phyloP scores from a whole-genome alignment of 2,113 vertebrate genomes.

The Poecilia latipinna region DNA sequence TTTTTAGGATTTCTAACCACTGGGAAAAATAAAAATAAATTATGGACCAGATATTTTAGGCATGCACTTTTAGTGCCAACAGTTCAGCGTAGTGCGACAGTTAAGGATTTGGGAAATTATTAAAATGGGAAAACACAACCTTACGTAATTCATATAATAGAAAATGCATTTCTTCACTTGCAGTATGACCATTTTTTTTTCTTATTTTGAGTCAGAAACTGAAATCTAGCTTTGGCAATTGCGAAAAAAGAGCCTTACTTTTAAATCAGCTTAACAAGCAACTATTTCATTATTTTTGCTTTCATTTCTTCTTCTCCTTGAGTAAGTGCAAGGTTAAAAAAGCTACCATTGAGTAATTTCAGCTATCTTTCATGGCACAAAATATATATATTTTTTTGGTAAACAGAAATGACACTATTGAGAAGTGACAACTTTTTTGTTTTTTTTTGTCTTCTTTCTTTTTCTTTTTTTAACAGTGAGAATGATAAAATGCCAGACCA shows the following conservation, averaged over 20 bases:
- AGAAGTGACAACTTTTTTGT: background rate
- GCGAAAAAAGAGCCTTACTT: background rate
- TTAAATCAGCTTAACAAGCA: background rate
- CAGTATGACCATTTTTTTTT: background rate
- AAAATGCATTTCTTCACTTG: background rate
- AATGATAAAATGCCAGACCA: slow-evolving; percentile 79
- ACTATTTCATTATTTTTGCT: background rate
- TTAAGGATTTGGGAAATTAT: background rate
- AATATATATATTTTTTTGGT: too few species aligned
- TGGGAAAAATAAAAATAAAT: background rate
- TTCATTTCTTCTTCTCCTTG: background rate
- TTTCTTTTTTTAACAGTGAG: slow-evolving; percentile 58
- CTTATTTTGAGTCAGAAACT: background rate
- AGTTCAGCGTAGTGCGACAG: background rate
- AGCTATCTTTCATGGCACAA: background rate
- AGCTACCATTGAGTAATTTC: too few species aligned
- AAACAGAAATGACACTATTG: background rate
- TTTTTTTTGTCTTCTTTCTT: background rate
- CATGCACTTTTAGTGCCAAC: background rate
- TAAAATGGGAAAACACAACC: background rate
- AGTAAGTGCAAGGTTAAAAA: background rate
- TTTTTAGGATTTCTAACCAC: background rate
- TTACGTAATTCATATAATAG: background rate
- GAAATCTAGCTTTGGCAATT: background rate
- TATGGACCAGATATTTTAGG: background rate